Evolutionary conservation across 37 sponge, comb jelly and placozoan species (phyloP).

Genomic region (Mnemiopsis leidyi): DNA sequence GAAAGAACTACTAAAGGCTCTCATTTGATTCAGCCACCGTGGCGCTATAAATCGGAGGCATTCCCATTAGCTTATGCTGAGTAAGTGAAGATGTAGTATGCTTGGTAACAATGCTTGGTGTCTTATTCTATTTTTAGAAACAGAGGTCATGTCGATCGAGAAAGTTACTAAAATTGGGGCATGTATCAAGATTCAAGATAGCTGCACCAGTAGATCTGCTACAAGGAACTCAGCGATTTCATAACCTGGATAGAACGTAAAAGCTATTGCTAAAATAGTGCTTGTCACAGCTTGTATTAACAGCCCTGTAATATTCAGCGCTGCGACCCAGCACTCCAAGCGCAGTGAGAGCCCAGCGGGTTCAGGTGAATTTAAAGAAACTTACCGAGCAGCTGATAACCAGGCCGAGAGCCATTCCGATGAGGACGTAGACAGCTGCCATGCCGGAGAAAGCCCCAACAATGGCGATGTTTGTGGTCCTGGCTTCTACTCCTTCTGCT

Average conservation of each 20-base stretch:
- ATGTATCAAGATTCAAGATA: not conserved
- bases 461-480: not conserved
- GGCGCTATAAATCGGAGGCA: conserved; percentile 27
- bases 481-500: not conserved
- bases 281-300: not conserved
- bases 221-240: not conserved
- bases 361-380: not conserved
- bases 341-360: not conserved
- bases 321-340: not conserved
- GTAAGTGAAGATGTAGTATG: too few species aligned
- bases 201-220: not conserved
- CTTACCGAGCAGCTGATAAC: conserved; percentile 57
- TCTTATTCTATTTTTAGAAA: not conserved
- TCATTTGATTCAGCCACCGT: conserved; percentile 18
- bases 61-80: not conserved
- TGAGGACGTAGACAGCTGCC: conserved; percentile 33
- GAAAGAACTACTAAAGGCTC: not conserved
- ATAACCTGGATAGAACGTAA: not conserved
- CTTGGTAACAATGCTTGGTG: too few species aligned
- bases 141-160: too few species aligned
- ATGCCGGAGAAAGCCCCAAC: conserved; percentile 31
- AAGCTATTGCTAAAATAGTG: not conserved
- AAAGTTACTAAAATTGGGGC: not conserved
- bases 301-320: not conserved
- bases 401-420: not conserved